Evolutionary conservation across 2,797 vertebrate species (phyloP).

Genomic region (Malacoraja senta): DNA sequence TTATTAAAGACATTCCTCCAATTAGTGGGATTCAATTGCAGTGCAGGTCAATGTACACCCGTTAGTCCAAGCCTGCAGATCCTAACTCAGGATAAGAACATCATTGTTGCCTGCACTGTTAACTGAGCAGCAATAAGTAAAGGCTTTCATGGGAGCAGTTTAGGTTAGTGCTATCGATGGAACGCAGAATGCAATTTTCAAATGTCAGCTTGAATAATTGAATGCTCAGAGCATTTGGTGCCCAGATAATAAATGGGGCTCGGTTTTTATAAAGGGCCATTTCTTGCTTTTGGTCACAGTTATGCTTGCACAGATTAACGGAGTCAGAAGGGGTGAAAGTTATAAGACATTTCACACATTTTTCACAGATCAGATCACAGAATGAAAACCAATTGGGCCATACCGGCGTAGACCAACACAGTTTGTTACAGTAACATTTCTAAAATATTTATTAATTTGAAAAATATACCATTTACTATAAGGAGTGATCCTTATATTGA

Average conservation of each 20-base stretch:
- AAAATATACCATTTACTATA: background rate
- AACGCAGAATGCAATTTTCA: constrained; percentile 29
- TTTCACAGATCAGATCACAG: background rate
- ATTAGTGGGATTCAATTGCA: background rate
- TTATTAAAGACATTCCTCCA: background rate
- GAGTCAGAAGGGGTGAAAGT: background rate
- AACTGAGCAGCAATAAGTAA: background rate
- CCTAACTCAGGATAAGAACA: background rate
- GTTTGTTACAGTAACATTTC: background rate
- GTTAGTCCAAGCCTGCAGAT: background rate
- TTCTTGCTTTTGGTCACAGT: background rate
- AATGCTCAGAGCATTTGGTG: background rate
- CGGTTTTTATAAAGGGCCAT: background rate
- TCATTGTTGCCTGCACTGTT: background rate
- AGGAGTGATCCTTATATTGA: background rate
- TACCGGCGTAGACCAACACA: background rate
- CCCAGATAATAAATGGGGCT: constrained; percentile 11
- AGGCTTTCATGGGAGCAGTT: background rate
- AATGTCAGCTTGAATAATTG: constrained; percentile 34
- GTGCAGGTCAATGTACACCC: background rate
- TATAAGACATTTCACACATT: background rate
- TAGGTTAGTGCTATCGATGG: background rate
- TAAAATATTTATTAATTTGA: background rate
- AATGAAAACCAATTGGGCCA: background rate
- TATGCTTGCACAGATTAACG: background rate